phyloP scores from a whole-genome alignment of 2,113 vertebrate species.

The Gallinago media region DNA sequence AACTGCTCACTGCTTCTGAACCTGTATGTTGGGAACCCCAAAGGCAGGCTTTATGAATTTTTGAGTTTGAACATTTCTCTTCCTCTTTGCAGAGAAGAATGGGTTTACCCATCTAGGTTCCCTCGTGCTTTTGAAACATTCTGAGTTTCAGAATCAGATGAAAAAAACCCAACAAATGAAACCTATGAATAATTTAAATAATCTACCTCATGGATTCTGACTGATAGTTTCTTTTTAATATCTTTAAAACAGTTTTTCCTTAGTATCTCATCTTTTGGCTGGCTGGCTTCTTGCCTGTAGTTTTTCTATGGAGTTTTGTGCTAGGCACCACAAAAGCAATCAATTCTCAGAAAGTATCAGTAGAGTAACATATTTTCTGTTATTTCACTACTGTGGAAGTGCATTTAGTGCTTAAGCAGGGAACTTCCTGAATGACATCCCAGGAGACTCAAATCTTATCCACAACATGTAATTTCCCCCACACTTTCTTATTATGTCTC shows the following conservation, averaged over 20 bases:
- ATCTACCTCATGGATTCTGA: background rate
- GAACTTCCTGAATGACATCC: slow-evolving; percentile 37
- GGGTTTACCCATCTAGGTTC: background rate
- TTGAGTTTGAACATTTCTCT: background rate
- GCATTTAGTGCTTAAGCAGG: background rate
- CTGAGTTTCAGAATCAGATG: background rate
- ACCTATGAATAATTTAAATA: background rate
- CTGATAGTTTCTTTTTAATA: background rate
- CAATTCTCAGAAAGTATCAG: background rate
- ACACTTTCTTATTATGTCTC: slow-evolving; percentile 58
- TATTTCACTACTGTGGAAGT: background rate
- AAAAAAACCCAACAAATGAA: background rate
- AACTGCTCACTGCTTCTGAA: background rate
- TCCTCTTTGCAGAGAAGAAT: background rate
- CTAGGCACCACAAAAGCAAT: background rate
- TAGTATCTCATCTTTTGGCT: background rate
- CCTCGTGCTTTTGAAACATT: background rate
- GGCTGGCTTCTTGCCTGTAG: background rate
- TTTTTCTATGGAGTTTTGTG: background rate
- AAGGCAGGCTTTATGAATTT: background rate
- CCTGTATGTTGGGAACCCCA: background rate
- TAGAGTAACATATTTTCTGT: background rate
- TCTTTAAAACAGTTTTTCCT: background rate
- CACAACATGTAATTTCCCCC: slow-evolving; percentile 41
- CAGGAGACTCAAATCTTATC: background rate